These are phyloP conservation scores for Drosophila kanekoi DNA, from an alignment of 2,888 invertebrate species.

Conservation along the genomic window DNA sequence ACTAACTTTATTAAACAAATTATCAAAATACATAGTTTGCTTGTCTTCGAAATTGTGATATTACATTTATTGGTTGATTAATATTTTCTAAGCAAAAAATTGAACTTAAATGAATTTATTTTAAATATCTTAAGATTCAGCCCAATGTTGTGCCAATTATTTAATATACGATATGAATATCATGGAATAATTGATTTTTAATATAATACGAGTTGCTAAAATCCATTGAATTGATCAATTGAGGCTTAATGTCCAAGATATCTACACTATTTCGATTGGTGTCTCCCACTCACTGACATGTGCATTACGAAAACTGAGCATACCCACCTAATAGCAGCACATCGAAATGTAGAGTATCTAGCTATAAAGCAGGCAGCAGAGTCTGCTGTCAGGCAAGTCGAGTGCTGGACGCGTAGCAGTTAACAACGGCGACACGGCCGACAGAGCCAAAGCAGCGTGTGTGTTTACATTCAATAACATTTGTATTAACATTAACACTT, in stretches of 20 bases:
- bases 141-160: too few relatives aligned
- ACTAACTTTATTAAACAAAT: not conserved
- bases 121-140: too few relatives aligned
- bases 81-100: too few relatives aligned
- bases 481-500: conserved; percentile 11
- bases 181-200: too few relatives aligned
- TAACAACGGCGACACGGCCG: conserved; percentile 50
- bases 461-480: conserved; percentile 4
- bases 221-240: too few relatives aligned
- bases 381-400: conserved; percentile 61
- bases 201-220: too few relatives aligned
- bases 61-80: too few relatives aligned
- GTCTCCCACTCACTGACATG: not conserved
- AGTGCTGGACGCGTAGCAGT: conserved; percentile 67
- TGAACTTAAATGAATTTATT: too few relatives aligned
- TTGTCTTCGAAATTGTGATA: too few relatives aligned
- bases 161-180: not conserved
- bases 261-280: not conserved
- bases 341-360: conserved; percentile 34
- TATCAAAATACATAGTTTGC: not conserved
- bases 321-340: conserved; percentile 7
- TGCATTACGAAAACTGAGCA: not conserved
- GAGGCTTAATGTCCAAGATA: not conserved
- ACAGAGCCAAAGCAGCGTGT: conserved; percentile 9
- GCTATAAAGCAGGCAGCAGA: conserved; percentile 66